Evolutionary conservation across 1,140 invertebrate species (phyloP), one percentile per base, ranked within the genome.

Genomic region (Ephestia elutella): DNA sequence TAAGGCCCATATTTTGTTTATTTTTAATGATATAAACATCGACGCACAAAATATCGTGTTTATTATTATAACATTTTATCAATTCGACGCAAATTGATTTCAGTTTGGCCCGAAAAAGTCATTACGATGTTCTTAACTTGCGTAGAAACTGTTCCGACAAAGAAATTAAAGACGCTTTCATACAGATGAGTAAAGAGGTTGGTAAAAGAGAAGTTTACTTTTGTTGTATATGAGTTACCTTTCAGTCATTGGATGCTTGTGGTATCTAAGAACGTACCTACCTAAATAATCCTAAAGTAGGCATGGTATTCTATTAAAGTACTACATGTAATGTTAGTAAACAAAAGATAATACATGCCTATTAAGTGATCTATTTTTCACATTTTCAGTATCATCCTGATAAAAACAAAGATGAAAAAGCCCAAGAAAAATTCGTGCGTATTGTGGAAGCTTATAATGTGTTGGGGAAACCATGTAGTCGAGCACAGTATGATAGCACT

Each of bases 381-480:
- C 30, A 10, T 58, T 80, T 83, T 54, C 75, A 91, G 90, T 89
- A 90, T 59, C 92, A 93, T 78, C 92, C 92, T 49, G 92, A 93
- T 74, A 89, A 89, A 38, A 91, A 91, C 21, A 89, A 89, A 69
- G 89, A 90, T 75, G 77, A 75, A 11, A 71, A 69, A 18, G 87
- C 85, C 50, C 90, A 90, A 57, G 86, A 90, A 17, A 86, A 87
- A 57, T 93, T 93, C 88, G 89, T 93, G 0, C 83, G 82, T 53
- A 89, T 93, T 48, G 91, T 91, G 20, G 92, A 93, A 75, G 93
- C 93, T 1, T 93, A 93, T 67, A 89, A 87, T 59, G 86, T 91
- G 0, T 77, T 93, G 8, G 89, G 90, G 9, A 92, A 92, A 64
- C 83, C 90, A 0, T 69, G 87, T 5, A 82, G 73, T n/a, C 82